A percentile compares a stretch with the other conserved stretches of the same genome.
Evolutionary conservation across 2,888 invertebrate species (phyloP).

Genomic region (Antitype chi): DNA sequence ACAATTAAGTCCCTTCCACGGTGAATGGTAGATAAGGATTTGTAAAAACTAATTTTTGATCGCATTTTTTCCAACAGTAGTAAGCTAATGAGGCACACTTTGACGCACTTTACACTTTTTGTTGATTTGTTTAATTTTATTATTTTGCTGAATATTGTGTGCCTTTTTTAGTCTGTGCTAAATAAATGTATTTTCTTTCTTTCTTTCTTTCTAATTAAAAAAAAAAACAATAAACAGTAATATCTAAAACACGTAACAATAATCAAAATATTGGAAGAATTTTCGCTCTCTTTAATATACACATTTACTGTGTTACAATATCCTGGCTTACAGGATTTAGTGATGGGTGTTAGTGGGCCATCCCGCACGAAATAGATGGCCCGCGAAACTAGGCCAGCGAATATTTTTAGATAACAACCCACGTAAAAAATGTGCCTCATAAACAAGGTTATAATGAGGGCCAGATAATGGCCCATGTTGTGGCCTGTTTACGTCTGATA

Average conservation of each 20-base stretch:
- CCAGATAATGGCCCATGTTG: constrained; percentile 41
- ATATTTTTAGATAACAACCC: constrained; percentile 56
- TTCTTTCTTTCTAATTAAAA: no score
- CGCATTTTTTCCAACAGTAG: no score
- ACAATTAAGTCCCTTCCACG: neutral
- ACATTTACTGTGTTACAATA: constrained; percentile 41
- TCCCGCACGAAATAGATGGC: constrained; percentile 39
- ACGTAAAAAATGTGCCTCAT: constrained; percentile 53
- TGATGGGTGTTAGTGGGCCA: constrained; percentile 45
- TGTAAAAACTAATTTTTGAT: neutral
- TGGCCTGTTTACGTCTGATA: constrained; percentile 26
- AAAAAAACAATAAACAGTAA: neutral
- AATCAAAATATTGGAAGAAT: neutral
- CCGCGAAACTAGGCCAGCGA: constrained; percentile 56
- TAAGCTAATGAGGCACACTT: no score
- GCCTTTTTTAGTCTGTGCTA: no score
- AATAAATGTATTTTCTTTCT: no score
- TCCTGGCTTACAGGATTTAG: constrained; percentile 49
- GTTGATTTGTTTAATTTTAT: no score
- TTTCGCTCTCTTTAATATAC: constrained; percentile 3
- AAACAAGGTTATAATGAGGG: constrained; percentile 57
- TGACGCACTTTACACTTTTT: no score
- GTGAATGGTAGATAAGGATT: neutral
- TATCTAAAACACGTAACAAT: neutral
- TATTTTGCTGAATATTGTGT: no score